These are phyloP conservation scores for Trypoxylon attenuatum DNA, from an alignment of 2,888 invertebrate genomes.

Conservation along the genomic window DNA sequence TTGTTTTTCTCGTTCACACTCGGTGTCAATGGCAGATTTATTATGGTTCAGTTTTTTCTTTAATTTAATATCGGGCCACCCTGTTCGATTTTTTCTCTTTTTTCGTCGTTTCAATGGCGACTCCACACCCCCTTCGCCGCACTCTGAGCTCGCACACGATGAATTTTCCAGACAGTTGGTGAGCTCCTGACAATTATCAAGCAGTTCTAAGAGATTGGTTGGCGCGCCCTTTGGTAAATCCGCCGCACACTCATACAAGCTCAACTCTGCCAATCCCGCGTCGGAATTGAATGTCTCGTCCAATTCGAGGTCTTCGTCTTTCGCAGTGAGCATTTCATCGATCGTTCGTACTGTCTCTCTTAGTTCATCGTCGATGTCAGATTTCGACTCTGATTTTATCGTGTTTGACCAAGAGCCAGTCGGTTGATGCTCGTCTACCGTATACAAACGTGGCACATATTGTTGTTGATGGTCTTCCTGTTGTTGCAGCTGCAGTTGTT, in stretches of 20 bases:
- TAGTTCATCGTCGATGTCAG: constrained; percentile 66
- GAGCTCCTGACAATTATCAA: constrained; percentile 68
- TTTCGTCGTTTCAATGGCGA: constrained; percentile 76
- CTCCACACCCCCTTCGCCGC: constrained; percentile 65
- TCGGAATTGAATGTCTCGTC: constrained; percentile 76
- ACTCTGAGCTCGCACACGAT: constrained; percentile 72
- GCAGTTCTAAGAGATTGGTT: constrained; percentile 65
- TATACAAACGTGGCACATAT: constrained; percentile 7
- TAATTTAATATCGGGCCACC: constrained; percentile 81
- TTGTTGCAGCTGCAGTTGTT: constrained; percentile 52
- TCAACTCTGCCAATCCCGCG: constrained; percentile 38
- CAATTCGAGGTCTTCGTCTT: constrained; percentile 74
- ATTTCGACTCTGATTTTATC: constrained; percentile 49
- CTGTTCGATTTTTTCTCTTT: constrained; percentile 86
- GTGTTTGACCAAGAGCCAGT: constrained; percentile 37
- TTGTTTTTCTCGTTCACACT: constrained; percentile 36
- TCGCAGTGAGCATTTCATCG: constrained; percentile 73
- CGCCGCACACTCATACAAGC: constrained; percentile 28
- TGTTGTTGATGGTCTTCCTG: not conserved
- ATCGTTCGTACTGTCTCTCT: constrained; percentile 73
- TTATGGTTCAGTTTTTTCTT: constrained; percentile 39
- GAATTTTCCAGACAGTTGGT: constrained; percentile 66
- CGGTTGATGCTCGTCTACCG: constrained; percentile 39
- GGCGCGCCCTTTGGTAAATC: constrained; percentile 64
- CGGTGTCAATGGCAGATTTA: constrained; percentile 42